These are phyloP conservation scores for Equus quagga DNA, from an alignment of 2,113 vertebrate genomes.

Conservation along the genomic window DNA sequence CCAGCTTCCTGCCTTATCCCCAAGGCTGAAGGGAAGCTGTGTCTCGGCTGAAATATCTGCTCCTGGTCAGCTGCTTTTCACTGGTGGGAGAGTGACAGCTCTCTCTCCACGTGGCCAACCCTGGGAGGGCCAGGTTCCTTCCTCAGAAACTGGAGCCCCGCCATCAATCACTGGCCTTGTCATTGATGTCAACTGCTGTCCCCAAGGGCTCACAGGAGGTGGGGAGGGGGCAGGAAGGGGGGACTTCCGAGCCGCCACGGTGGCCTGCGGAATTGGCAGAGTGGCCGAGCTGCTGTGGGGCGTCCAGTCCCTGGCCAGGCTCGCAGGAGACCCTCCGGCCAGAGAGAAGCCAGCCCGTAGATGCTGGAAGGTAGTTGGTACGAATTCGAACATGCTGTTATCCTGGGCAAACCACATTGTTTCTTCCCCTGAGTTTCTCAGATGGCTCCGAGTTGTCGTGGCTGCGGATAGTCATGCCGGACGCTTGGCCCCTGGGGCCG, in stretches of 20 bases:
- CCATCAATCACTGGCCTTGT: constrained; percentile 35
- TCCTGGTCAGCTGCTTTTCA: background rate
- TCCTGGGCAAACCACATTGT: background rate
- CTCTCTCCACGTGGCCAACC: constrained; percentile 33
- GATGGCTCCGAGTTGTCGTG: background rate
- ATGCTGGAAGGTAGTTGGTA: background rate
- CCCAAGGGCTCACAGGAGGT: background rate
- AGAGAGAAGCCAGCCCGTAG: rapidly evolving
- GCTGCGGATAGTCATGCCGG: background rate
- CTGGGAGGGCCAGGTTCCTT: background rate
- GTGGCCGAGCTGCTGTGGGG: rapidly evolving
- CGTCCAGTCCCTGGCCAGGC: rapidly evolving
- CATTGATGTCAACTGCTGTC: background rate
- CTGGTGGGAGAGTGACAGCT: background rate
- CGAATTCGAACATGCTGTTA: background rate
- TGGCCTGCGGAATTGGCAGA: background rate
- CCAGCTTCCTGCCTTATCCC: background rate
- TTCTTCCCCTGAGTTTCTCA: constrained; percentile 14
- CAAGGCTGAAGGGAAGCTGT: constrained; percentile 6
- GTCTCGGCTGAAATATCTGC: background rate
- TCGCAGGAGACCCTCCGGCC: background rate
- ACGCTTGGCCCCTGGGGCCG: background rate
- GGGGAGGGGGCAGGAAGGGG: background rate
- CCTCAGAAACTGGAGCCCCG: background rate
- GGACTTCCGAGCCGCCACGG: background rate